These are phyloP conservation scores for Orthonychiurus folsomi DNA, from an alignment of 2,888 invertebrate species.

Conservation along the genomic window DNA sequence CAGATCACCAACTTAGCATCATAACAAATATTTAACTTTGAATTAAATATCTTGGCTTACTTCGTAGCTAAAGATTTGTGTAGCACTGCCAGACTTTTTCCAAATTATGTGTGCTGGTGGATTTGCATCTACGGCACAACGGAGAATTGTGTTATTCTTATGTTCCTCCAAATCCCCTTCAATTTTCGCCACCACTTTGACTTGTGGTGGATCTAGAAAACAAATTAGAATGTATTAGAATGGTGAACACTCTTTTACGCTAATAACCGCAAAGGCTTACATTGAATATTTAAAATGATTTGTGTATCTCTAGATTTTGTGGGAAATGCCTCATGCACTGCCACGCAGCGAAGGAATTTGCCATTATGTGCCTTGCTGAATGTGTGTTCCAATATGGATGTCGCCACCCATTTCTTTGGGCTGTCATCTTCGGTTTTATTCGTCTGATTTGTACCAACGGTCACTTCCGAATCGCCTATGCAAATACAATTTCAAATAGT, in stretches of 20 bases:
- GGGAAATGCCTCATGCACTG: slow-evolving; percentile 73
- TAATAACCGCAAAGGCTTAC: too few relatives aligned
- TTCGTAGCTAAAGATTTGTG: slow-evolving; percentile 41
- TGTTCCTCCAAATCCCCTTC: slow-evolving; percentile 57
- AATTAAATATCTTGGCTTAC: too few relatives aligned
- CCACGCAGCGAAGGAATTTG: slow-evolving; percentile 66
- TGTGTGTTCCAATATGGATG: slow-evolving; percentile 69
- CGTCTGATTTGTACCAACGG: slow-evolving; percentile 57
- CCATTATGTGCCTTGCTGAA: slow-evolving; percentile 74
- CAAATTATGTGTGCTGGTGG: slow-evolving; percentile 64
- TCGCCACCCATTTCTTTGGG: slow-evolving; percentile 76
- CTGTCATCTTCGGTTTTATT: slow-evolving; percentile 77
- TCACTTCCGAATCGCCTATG: slow-evolving; percentile 54
- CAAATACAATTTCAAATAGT: too few relatives aligned
- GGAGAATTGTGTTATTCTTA: slow-evolving; percentile 57
- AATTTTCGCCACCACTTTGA: slow-evolving; percentile 48
- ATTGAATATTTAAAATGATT: slow-evolving; percentile 74
- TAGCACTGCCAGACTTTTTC: slow-evolving; percentile 48
- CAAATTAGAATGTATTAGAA: background rate
- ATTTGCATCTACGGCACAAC: slow-evolving; percentile 64
- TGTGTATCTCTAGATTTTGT: slow-evolving; percentile 64
- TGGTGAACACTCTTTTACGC: too few relatives aligned
- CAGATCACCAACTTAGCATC: too few relatives aligned
- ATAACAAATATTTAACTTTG: background rate
- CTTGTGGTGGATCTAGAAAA: slow-evolving; percentile 50